These are phyloP conservation scores for Nomada fucata DNA, from an alignment of 2,888 invertebrate genomes.

Conservation along the genomic window DNA sequence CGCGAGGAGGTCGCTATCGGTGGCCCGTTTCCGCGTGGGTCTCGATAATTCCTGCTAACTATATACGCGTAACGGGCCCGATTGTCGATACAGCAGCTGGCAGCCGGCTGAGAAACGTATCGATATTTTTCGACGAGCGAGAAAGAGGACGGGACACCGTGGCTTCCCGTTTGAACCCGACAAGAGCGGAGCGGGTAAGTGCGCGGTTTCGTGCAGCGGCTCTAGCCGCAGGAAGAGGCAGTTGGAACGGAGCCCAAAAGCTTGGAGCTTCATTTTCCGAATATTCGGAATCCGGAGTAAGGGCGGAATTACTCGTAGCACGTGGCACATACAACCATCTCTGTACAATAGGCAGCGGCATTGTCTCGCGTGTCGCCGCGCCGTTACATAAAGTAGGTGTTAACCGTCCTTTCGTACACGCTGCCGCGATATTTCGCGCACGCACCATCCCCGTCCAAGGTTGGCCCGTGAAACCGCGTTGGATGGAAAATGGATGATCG, in stretches of 20 bases:
- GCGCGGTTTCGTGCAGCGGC: conserved; percentile 40
- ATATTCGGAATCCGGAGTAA: conserved; percentile 68
- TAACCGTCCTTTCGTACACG: conserved; percentile 60
- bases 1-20: too few relatives aligned
- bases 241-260: conserved; percentile 67
- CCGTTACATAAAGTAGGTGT: conserved; percentile 70
- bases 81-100: neutral
- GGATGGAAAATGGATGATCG: conserved; percentile 29
- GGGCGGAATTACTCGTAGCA: conserved; percentile 68
- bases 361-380: conserved; percentile 66
- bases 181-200: conserved; percentile 40
- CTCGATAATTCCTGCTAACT: too few relatives aligned
- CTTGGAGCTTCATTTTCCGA: conserved; percentile 64
- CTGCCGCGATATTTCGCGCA: conserved; percentile 34
- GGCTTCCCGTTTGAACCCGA: conserved; percentile 56
- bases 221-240: conserved; percentile 45
- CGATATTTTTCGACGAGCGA: neutral
- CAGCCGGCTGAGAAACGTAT: conserved; percentile 5
- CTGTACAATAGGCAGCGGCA: conserved; percentile 62
- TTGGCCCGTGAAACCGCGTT: conserved; percentile 11
- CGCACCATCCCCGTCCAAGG: conserved; percentile 37
- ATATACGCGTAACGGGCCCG: neutral
- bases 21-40: too few relatives aligned
- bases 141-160: conserved; percentile 6
- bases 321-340: conserved; percentile 57